These are phyloP conservation scores for Malacoctenus gilli DNA, from an alignment of 2,797 vertebrate species.

Conservation along the genomic window DNA sequence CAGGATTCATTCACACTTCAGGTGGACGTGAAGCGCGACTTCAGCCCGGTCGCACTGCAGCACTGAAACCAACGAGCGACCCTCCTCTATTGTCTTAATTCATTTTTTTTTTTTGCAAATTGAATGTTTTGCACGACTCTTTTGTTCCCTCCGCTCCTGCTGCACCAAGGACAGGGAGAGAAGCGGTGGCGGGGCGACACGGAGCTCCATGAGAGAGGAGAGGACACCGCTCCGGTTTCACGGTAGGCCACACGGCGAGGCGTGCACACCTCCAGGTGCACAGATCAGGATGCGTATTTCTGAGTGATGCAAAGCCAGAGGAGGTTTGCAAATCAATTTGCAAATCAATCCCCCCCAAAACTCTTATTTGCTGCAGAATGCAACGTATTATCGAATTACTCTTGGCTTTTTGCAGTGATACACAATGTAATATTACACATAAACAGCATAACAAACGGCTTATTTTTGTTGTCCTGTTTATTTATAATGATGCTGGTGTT, in stretches of 20 bases:
- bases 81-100: too few relatives aligned
- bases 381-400: not conserved
- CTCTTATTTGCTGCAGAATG: slow-evolving; percentile 12
- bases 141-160: slow-evolving; percentile 50
- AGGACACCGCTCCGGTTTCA: slow-evolving; percentile 45
- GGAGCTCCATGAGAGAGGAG: slow-evolving; percentile 51
- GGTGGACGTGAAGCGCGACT: not conserved
- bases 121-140: slow-evolving; percentile 29
- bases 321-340: too few relatives aligned
- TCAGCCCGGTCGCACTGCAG: too few relatives aligned
- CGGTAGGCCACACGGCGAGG: slow-evolving; percentile 58
- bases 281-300: too few relatives aligned
- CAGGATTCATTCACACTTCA: slow-evolving; percentile 21
- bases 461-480: too few relatives aligned
- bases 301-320: not conserved
- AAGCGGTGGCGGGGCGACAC: slow-evolving; percentile 19
- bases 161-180: slow-evolving; percentile 53
- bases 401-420: not conserved
- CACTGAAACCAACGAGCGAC: too few relatives aligned
- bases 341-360: not conserved
- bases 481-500: too few relatives aligned
- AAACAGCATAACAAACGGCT: too few relatives aligned
- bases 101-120: slow-evolving; percentile 3
- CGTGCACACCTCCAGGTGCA: slow-evolving; percentile 21
- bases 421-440: not conserved